Base-by-base conservation (phyloP, 2,113 vertebrate genomes). In the Casuarius casuarius region DNA sequence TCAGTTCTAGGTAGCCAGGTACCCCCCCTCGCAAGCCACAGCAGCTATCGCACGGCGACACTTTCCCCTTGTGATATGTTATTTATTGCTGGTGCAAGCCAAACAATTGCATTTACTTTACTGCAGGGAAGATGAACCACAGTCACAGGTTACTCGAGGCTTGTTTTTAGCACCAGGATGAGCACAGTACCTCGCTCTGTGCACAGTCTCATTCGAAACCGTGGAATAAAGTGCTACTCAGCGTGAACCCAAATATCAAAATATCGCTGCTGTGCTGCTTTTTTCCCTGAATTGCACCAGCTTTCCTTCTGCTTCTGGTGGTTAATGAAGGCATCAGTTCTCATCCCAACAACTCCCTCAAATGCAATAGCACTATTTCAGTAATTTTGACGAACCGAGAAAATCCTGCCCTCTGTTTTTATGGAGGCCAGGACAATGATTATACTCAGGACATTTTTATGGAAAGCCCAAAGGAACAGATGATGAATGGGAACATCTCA, bases 241-340 rank as follows among this genome's bases (percentile, higher is more conserved):
- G 51, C 48, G 63, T 9, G 58, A 84, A 52, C 70, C 13, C 86
- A 61, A 92, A 33, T 89, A 90, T 81, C 93, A 78, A 75, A 81
- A 42, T 28, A 78, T 91, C 73, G 87, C 86, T 62, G 76, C 66
- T 90, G 38, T 19, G 84, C 79, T 83, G 52, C 59, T 31, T 78
- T 56, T 79, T 44, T 20, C 71, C 84, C 54, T 66, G 59, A 74
- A 74, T 92, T 96, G 81, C 84, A 80, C 84, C 83, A 87, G 75
- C 87, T 95, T 95, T 87, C 91, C 84, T 82, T 96, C 95, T 92
- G 78, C 71, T 94, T 90, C 91, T 86, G 59, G 38, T 4, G 7
- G 82, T 66, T 97, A 95, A 94, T 94, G 94, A 95, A 96, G 91
- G 89, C 85, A 94, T 95, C 84, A 6, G 51, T 94, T 92, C 84